These are phyloP conservation scores for Glyptemys insculpta DNA, from an alignment of 2,797 vertebrate genomes.

Conservation along the genomic window DNA sequence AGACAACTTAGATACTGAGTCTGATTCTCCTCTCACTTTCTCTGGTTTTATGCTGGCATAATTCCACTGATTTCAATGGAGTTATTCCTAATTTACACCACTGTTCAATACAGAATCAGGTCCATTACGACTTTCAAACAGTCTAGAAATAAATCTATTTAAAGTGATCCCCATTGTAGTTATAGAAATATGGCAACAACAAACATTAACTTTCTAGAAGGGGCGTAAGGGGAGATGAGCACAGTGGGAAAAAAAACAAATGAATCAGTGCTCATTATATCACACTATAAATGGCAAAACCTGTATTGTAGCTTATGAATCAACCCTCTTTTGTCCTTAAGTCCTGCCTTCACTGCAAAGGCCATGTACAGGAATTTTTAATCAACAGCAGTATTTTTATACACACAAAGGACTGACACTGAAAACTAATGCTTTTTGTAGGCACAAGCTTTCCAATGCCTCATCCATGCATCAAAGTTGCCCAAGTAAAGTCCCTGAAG, in stretches of 20 bases:
- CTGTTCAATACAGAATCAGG: not conserved
- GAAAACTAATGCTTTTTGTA: not conserved
- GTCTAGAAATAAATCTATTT: not conserved
- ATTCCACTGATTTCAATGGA: not conserved
- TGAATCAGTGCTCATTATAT: not conserved
- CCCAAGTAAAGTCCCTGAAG: constrained; percentile 48
- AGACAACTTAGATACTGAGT: not conserved
- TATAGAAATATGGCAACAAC: not conserved
- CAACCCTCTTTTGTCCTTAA: not conserved
- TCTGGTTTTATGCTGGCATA: not conserved
- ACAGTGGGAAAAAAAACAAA: not conserved
- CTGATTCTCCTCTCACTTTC: not conserved
- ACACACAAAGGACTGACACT: not conserved
- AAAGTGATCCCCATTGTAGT: rapidly evolving
- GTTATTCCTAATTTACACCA: not conserved
- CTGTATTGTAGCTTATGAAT: not conserved
- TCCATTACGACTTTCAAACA: not conserved
- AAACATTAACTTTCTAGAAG: not conserved
- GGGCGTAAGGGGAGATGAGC: not conserved
- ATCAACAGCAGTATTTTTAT: not conserved
- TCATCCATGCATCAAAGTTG: constrained; percentile 42
- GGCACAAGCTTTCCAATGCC: constrained; percentile 29
- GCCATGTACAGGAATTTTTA: not conserved
- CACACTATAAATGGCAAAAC: not conserved
- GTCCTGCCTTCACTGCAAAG: not conserved